Base-by-base conservation (phyloP, 2,888 invertebrate species). In the Argynnis bischoffii region DNA sequence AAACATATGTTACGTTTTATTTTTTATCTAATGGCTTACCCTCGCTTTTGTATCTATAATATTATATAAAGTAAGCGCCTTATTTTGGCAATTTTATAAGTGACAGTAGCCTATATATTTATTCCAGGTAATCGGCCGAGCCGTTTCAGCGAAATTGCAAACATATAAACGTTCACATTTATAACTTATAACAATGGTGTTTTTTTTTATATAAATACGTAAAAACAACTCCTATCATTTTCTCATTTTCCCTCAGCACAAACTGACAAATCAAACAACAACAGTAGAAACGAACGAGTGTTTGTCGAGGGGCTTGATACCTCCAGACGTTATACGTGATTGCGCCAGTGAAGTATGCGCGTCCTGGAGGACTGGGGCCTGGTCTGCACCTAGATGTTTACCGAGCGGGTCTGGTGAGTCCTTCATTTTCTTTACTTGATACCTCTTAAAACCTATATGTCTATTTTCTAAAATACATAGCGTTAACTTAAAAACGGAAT, bases 221-320 rank as follows among this genome's bases (percentile, higher is more conserved):
- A 41, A 41, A 11, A 35, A 41, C 11, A 41, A 0, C 6, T 41
- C 8, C 35, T 41, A 11, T 41, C 2, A 14, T 57, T 18, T n/a
- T 50, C 14, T 6, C 26, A 53, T 31, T 47, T 54, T 55, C 5
- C 5, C 5, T 94, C 95, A 92, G 92, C 87, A 86, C 70, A 89
- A 86, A 75, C 81, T 74, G 61, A 72, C 77, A 60, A 90, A 92
- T 72, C 78, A 77, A 0, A 92, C 74, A 85, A 94, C 77, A 94
- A 97, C 89, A 81, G 94, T 83, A 73, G 94, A 81, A 77, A 86
- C 89, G 0, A 82, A 85, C 1, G 83, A 87, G 68, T 92, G 89
- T 67, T 72, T 85, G 8, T 81, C 80, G 0, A 82, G 87, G 2
- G 84, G 84, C 1, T 77, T 82, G n/a, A 70, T 76, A 1, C 85